Base-by-base conservation (phyloP, 2,113 vertebrate genomes). In the Lycaon pictus region DNA sequence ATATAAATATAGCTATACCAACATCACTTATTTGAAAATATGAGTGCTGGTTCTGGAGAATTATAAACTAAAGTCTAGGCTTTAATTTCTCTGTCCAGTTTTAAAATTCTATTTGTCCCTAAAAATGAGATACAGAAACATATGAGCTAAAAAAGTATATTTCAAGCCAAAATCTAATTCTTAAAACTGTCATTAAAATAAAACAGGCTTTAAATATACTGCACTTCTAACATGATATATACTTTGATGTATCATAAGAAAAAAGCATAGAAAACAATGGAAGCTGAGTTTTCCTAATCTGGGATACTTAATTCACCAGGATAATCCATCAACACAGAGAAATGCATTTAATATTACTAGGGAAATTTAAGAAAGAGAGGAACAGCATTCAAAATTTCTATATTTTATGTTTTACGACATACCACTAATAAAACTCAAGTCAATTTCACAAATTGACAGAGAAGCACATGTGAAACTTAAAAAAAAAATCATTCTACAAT, bases 361-460 rank as follows among this genome's bases (percentile, higher is more conserved):
- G 43, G 43, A 90, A 63, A 85, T 90, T 93, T 84, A 92, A 95
- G 80, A 27, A 87, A 97, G 16, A 69, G 43, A 23, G 8, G 84
- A 94, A 60, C 1, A 72, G 67, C 82, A 93, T 81, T 97, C 12
- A 95, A 35, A 56, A 94, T 93, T 98, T 58, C 62, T 95, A 60
- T 51, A 48, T 71, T 81, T 96, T 95, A 96, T 90, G 7, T 92
- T 98, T 56, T 82, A 93, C 97, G 93, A 92, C 1, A 96, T 48
- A 96, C 7, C 63, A 96, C 67, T 81, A 97, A 87, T 51, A 93
- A 96, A 84, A 96, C 86, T 96, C 37, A 63, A 96, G 95, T 98
- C 98, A 98, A 96, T 97, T 98, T 98, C 98, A 98, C 98, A 98
- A 96, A 98, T 7, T 74, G 86, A 96, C 32, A 84, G 76, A 96